These are phyloP conservation scores for Meandrusa payeni DNA, from an alignment of 2,888 invertebrate genomes.

Conservation along the genomic window DNA sequence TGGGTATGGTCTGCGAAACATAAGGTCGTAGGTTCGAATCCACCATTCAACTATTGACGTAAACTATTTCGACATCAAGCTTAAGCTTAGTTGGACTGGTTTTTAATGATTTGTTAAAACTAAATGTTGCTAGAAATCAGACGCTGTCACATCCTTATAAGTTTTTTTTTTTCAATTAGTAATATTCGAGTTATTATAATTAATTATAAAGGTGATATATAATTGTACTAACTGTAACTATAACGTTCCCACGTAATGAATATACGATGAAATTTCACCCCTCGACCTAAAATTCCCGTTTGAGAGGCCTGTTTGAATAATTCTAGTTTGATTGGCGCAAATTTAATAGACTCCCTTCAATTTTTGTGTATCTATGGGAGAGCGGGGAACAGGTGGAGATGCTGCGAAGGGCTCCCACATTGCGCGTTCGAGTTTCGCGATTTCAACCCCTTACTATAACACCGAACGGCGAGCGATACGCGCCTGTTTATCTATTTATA, in stretches of 20 bases:
- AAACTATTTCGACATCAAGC: no score
- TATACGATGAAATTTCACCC: constrained; percentile 30
- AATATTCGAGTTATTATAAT: no score
- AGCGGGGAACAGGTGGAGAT: constrained; percentile 44
- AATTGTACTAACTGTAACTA: constrained; percentile 1
- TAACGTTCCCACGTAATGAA: constrained; percentile 10
- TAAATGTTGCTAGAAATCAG: no score
- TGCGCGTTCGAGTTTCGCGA: constrained; percentile 45
- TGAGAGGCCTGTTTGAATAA: constrained; percentile 32
- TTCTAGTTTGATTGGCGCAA: constrained; percentile 36
- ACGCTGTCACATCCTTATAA: no score
- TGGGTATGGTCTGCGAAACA: no score
- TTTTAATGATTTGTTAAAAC: no score
- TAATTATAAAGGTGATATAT: no score
- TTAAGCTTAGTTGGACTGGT: no score
- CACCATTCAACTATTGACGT: no score
- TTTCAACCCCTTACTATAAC: constrained; percentile 31
- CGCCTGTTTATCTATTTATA: constrained; percentile 7
- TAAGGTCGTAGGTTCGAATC: no score
- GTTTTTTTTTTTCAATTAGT: no score
- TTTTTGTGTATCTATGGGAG: constrained; percentile 42
- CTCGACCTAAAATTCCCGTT: constrained; percentile 27
- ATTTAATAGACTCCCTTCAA: constrained; percentile 32
- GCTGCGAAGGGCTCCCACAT: constrained; percentile 37
- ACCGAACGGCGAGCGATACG: not conserved